Evolutionary conservation across 1,140 invertebrate genomes (phyloP).

Genomic region (Globodera rostochiensis): DNA sequence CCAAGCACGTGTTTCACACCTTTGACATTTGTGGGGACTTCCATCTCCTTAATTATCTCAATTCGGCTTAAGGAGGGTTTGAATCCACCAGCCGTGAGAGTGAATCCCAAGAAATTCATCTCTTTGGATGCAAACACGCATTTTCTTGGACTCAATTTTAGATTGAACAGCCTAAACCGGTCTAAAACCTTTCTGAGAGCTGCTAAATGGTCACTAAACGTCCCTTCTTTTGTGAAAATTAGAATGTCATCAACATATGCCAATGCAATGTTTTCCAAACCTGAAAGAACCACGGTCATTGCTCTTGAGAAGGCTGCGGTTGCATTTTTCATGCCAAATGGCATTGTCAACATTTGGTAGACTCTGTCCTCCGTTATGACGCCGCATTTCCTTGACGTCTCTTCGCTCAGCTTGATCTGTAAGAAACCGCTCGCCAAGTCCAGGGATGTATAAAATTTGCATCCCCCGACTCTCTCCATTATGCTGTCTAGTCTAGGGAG

Average conservation of each 20-base stretch:
- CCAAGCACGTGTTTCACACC: no score
- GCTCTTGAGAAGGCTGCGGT: no score
- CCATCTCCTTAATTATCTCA: no score
- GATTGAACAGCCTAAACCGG: no score
- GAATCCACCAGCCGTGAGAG: no score
- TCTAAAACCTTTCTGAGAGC: no score
- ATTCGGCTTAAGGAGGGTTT: no score
- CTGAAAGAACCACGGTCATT: not conserved
- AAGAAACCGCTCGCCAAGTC: not conserved
- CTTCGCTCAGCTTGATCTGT: not conserved
- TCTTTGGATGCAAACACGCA: no score
- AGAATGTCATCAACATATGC: conserved; percentile 7
- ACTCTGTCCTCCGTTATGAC: conserved; percentile 10
- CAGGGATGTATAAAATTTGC: conserved; percentile 15
- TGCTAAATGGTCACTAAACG: no score
- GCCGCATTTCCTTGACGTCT: conserved; percentile 8
- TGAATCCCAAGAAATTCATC: no score
- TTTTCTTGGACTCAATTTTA: no score
- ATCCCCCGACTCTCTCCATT: conserved; percentile 10
- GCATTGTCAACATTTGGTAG: conserved; percentile 4
- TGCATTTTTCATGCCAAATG: not conserved
- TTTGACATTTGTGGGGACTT: no score
- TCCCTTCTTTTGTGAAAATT: not conserved
- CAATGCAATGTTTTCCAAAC: not conserved
- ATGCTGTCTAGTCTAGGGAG: conserved; percentile 68